These are phyloP conservation scores for Nycticorax nycticorax DNA, from an alignment of 2,113 vertebrate genomes.

Conservation along the genomic window DNA sequence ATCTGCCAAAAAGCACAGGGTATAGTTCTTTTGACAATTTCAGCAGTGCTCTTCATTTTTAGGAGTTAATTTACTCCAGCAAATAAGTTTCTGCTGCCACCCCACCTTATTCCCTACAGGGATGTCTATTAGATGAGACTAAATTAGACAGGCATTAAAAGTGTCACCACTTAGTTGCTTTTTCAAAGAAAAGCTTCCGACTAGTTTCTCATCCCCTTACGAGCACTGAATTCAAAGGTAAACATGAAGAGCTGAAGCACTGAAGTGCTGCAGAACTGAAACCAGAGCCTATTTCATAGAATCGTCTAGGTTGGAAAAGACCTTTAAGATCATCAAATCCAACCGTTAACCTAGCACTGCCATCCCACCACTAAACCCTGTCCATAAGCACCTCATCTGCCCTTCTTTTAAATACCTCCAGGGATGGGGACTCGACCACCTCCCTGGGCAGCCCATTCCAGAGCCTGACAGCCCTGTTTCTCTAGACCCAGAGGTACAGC, in stretches of 20 bases:
- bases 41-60: not conserved
- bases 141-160: not conserved
- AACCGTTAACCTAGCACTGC: no score
- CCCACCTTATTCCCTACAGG: not conserved
- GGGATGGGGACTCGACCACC: no score
- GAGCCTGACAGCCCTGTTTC: not conserved
- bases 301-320: no score
- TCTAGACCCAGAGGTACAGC: not conserved
- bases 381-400: no score
- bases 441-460: no score
- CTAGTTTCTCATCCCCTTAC: not conserved
- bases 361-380: no score
- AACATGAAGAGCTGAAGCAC: not conserved
- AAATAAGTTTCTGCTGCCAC: not conserved
- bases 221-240: not conserved
- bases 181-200: not conserved
- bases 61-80: not conserved
- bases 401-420: no score
- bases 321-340: no score
- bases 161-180: not conserved
- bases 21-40: not conserved
- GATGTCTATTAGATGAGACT: not conserved
- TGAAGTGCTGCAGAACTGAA: not conserved
- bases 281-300: not conserved
- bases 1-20: accelerated